phyloP scores from a whole-genome alignment of 2,888 invertebrate genomes.

The Plagiodera versicolora region DNA sequence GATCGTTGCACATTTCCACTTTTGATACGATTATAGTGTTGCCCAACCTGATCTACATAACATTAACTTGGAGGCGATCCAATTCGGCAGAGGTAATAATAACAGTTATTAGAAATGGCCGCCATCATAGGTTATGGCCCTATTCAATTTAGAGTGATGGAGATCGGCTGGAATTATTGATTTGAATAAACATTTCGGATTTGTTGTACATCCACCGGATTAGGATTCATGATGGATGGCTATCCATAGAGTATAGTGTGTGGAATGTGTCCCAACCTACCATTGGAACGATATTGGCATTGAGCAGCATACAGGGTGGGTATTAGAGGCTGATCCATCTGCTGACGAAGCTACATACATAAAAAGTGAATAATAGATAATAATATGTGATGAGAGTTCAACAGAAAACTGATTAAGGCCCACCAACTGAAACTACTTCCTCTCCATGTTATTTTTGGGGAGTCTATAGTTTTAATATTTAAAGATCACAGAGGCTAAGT shows the following conservation, averaged over 20 bases:
- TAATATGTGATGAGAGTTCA: too few species aligned
- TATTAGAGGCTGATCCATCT: too few species aligned
- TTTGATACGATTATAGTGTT: constrained; percentile 6
- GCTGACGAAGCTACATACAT: too few species aligned
- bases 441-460: too few species aligned
- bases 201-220: not conserved
- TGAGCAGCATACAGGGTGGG: too few species aligned
- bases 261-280: not conserved
- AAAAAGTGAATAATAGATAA: too few species aligned
- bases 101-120: not conserved
- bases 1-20: constrained; percentile 4
- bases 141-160: not conserved
- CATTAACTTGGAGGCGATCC: not conserved
- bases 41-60: not conserved
- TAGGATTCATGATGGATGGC: too few species aligned
- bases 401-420: too few species aligned
- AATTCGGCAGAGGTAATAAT: not conserved
- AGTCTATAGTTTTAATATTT: too few species aligned
- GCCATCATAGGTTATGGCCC: not conserved
- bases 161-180: not conserved
- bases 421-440: too few species aligned
- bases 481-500: too few species aligned
- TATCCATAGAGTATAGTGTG: not conserved
- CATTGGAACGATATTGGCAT: too few species aligned
- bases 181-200: not conserved